Base-by-base conservation (phyloP, 2,113 vertebrate species). In the Clarias gariepinus region DNA sequence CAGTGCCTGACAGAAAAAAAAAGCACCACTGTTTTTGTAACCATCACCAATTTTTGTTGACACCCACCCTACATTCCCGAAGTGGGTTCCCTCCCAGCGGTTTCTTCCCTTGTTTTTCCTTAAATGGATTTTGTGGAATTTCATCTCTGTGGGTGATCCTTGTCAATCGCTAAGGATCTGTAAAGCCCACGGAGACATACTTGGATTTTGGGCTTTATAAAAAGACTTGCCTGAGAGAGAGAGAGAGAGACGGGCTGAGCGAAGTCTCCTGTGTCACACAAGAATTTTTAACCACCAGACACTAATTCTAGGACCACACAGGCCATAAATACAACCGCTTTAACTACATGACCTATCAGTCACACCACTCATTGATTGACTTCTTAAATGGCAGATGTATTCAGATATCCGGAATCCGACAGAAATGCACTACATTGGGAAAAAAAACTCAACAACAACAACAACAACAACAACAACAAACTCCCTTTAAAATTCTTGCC, bases 171-270 rank as follows among this genome's bases (percentile, higher is more conserved):
- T 78, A 28, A 55, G 52, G 74, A 28, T 55, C 74, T 55, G 52
- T 78, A 28, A 78, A 78, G 74, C 52, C 25, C 47, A 28, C 25
- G 0, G 74, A 78, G 74, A 53, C 73, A 21, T 74, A n/a, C 21
- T n/a, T 76, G 74, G 74, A 78, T 78, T 78, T 78, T 55, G 74
- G 74, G 52, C 13, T 55, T 78, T 55, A 16, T n/a, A 55, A 28
- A 78, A 77, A 28, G 36, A 69, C 63, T 64, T 28, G 63, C 10
- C 63, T 28, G 60, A 66, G 63, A 28, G 13, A 66, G 8, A 69
- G 47, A 69, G 47, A 28, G 36, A 82, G 36, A 68, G 78, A 76
- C 8, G 8, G 23, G 28, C 47, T 55, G 30, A 57, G n/a, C 16
- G 12, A 30, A 53, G 28, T 53, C 64, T 28, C 41, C 52, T 53